Conservation (phyloP, 1,140 invertebrate species). For the Zaprionus inermis region DNA sequence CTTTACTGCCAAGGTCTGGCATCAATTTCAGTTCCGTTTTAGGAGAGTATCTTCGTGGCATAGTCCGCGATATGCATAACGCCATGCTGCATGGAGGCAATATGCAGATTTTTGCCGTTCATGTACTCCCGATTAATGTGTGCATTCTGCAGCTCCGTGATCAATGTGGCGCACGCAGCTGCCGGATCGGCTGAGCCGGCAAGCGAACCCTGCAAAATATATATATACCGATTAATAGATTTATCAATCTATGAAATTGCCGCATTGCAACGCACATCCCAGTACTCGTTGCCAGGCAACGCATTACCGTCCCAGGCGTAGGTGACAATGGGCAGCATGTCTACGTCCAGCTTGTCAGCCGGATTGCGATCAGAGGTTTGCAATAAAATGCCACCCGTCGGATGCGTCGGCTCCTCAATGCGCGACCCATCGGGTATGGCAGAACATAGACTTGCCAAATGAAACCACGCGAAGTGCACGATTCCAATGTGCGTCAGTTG, state of each 20-base stretch:
- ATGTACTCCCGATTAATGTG: conserved; percentile 85
- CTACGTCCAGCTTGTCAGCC: conserved; percentile 53
- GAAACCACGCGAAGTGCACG: conserved; percentile 81
- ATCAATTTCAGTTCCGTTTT: background rate
- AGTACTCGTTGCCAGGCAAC: conserved; percentile 87
- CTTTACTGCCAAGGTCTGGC: no score
- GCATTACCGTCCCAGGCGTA: conserved; percentile 89
- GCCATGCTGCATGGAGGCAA: conserved; percentile 84
- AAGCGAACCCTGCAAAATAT: conserved; percentile 15
- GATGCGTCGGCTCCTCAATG: conserved; percentile 50
- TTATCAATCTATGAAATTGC: background rate
- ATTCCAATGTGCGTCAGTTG: conserved; percentile 61
- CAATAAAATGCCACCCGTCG: conserved; percentile 60
- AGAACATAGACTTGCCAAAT: conserved; percentile 35
- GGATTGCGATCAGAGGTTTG: conserved; percentile 63
- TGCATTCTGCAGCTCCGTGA: conserved; percentile 86
- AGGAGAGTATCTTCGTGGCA: conserved; percentile 32
- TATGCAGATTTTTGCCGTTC: conserved; percentile 85
- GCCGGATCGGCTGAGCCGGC: conserved; percentile 86
- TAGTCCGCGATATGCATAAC: conserved; percentile 85
- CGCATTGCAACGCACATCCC: conserved; percentile 67
- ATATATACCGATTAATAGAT: background rate
- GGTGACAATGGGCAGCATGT: conserved; percentile 85
- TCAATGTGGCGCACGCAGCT: conserved; percentile 86
- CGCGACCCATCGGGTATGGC: conserved; percentile 52